phyloP scores from a whole-genome alignment of 2,888 invertebrate genomes.

The Linnaemya vulpina region DNA sequence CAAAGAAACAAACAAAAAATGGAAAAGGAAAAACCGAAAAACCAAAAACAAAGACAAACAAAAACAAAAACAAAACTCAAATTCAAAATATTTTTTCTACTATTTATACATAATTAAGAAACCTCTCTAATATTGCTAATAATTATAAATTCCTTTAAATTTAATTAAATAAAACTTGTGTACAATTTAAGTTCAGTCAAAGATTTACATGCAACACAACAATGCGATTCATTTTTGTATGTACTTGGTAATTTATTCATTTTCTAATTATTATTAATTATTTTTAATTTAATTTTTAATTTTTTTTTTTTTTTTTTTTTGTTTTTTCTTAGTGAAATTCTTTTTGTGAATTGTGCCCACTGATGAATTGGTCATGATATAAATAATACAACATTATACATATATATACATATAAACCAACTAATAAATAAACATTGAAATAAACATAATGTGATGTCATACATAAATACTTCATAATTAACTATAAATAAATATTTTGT shows the following conservation, averaged over 20 bases:
- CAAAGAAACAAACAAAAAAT: slow-evolving; percentile 24
- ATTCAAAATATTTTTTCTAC: slow-evolving; percentile 69
- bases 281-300: too few relatives aligned
- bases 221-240: slow-evolving; percentile 40
- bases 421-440: slow-evolving; percentile 61
- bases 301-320: too few relatives aligned
- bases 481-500: slow-evolving; percentile 67
- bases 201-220: slow-evolving; percentile 20
- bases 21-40: slow-evolving; percentile 40
- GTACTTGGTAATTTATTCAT: slow-evolving; percentile 41
- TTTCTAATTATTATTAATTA: slow-evolving; percentile 39
- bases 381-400: slow-evolving; percentile 15
- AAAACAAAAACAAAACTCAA: slow-evolving; percentile 55
- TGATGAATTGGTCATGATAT: slow-evolving; percentile 64
- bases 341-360: slow-evolving; percentile 63
- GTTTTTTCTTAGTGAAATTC: slow-evolving; percentile 57
- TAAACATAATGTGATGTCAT: slow-evolving; percentile 71
- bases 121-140: slow-evolving; percentile 68
- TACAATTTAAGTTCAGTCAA: slow-evolving; percentile 62
- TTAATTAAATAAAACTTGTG: slow-evolving; percentile 66
- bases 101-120: slow-evolving; percentile 69
- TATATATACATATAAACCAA: slow-evolving; percentile 35
- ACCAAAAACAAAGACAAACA: slow-evolving; percentile 9
- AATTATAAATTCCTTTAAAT: slow-evolving; percentile 73
- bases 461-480: slow-evolving; percentile 67